phyloP scores from a whole-genome alignment of 2,113 vertebrate species.

The Ammodytes dubius region DNA sequence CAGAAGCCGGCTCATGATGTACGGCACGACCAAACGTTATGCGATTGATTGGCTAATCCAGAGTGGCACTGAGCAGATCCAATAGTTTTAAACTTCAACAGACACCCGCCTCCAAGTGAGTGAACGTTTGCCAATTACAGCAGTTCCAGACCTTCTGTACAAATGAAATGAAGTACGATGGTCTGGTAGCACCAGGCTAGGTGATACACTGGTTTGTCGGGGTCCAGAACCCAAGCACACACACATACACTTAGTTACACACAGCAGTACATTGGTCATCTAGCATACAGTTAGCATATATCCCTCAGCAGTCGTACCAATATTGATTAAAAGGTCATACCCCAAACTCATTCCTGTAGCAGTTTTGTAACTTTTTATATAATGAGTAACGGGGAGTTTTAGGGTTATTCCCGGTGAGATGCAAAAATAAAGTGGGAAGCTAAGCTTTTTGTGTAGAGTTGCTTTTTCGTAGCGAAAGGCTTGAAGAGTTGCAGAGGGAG shows the following conservation, averaged over 20 bases:
- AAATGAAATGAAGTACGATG: too few species aligned
- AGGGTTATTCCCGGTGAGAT: slow-evolving; percentile 64
- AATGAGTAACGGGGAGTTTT: slow-evolving; percentile 5
- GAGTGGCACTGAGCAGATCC: too few species aligned
- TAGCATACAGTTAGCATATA: not conserved
- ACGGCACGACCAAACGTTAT: too few species aligned
- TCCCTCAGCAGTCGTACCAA: not conserved
- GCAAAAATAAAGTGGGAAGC: slow-evolving; percentile 50
- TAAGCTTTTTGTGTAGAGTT: slow-evolving; percentile 52
- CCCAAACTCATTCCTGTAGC: not conserved
- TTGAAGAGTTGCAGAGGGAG: slow-evolving; percentile 69
- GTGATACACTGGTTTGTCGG: slow-evolving; percentile 55
- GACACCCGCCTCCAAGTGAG: too few species aligned
- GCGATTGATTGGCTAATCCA: too few species aligned
- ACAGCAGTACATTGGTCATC: not conserved
- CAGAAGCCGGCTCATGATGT: too few species aligned
- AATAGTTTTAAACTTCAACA: too few species aligned
- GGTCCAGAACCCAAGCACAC: slow-evolving; percentile 28
- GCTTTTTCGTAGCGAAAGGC: slow-evolving; percentile 66
- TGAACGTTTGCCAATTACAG: too few species aligned
- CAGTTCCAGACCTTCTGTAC: too few species aligned
- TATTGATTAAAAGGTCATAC: slow-evolving; percentile 4
- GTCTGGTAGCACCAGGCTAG: slow-evolving; percentile 59
- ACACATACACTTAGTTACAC: slow-evolving; percentile 43
- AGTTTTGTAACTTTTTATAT: slow-evolving; percentile 29